phyloP scores from a whole-genome alignment of 1,140 invertebrate genomes.

The Caenorhabditis tropicalis region DNA sequence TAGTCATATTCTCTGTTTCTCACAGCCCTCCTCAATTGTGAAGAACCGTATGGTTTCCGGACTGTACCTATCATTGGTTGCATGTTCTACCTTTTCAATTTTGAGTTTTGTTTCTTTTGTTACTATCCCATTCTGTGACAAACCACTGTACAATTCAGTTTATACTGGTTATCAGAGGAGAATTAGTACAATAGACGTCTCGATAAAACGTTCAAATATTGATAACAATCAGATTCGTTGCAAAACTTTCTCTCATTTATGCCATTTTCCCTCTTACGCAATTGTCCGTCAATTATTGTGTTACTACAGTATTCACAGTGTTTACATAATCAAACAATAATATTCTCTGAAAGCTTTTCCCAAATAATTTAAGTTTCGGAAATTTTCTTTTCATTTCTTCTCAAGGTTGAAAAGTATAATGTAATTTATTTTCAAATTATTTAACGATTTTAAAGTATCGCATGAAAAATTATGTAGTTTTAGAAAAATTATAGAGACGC shows the following conservation, averaged over 20 bases:
- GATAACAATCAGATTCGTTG: not conserved
- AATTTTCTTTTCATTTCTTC: no score
- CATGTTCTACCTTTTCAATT: not conserved
- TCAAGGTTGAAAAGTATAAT: no score
- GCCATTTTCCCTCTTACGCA: no score
- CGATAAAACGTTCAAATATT: not conserved
- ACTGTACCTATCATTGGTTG: not conserved
- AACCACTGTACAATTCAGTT: not conserved
- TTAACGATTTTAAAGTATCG: not conserved
- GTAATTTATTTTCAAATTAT: no score
- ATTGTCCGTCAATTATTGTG: no score
- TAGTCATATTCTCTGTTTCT: constrained; percentile 9
- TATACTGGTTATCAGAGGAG: not conserved
- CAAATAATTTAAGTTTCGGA: no score
- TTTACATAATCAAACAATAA: no score
- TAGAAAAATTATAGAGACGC: no score
- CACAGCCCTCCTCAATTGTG: not conserved
- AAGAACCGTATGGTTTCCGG: not conserved
- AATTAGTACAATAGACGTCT: not conserved
- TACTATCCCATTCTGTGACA: not conserved
- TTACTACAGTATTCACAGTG: no score
- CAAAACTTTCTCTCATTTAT: no score
- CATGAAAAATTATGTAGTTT: no score
- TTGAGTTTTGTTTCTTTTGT: not conserved
- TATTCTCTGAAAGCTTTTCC: no score